Evolutionary conservation across 1,140 invertebrate genomes (phyloP).

Genomic region (Papilio dardanus): DNA sequence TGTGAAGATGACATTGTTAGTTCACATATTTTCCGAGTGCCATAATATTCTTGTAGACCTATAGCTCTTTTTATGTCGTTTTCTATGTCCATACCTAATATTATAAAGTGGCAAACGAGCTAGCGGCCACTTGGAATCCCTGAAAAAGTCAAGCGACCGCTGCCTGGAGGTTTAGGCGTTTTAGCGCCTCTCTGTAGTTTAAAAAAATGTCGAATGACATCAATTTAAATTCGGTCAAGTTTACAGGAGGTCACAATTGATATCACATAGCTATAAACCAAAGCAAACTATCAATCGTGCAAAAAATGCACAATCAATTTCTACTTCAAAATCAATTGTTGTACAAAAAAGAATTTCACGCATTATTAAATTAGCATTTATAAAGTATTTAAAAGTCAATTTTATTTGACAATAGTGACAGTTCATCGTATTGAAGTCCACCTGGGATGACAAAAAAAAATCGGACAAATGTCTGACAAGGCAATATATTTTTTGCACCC

Average conservation of each 20-base stretch:
- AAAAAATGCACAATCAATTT: constrained; percentile 17
- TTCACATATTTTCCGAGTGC: no score
- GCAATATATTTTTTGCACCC: neutral
- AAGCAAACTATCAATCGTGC: constrained; percentile 16
- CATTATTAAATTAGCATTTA: constrained; percentile 38
- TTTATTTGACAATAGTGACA: constrained; percentile 18
- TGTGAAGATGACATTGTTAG: no score
- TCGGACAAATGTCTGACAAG: constrained; percentile 20
- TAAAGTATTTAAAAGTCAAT: constrained; percentile 35
- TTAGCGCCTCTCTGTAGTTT: no score
- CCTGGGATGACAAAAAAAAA: neutral
- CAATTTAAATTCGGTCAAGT: no score
- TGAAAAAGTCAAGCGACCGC: no score
- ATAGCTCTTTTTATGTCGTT: no score
- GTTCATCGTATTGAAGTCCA: neutral
- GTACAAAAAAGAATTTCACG: constrained; percentile 43
- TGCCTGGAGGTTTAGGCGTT: no score
- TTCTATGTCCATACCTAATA: no score
- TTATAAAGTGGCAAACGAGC: no score
- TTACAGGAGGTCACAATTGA: neutral
- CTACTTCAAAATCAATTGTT: neutral
- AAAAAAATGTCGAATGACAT: no score
- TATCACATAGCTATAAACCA: neutral
- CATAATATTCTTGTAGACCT: no score
- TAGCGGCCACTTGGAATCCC: no score